Percentiles rank a stretch among this genome's conserved stretches.
phyloP scores from a whole-genome alignment of 2,888 invertebrate genomes.

The Agelastica alni region DNA sequence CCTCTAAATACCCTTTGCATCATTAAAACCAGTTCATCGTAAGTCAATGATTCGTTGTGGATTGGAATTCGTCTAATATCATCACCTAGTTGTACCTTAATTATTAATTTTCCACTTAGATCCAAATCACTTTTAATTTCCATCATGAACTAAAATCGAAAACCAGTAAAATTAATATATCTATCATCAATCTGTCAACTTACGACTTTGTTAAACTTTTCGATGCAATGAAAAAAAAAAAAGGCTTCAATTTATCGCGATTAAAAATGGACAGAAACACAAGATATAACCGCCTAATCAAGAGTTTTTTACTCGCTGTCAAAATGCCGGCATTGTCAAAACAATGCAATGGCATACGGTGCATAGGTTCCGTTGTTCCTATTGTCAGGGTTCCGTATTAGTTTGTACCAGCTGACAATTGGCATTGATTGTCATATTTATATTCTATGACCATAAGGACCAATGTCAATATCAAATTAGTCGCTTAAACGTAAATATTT shows the following conservation, averaged over 20 bases:
- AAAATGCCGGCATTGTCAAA: conserved; percentile 26
- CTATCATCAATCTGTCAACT: conserved; percentile 22
- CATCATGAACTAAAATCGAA: conserved; percentile 44
- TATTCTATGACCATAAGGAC: too few species aligned
- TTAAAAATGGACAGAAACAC: conserved; percentile 41
- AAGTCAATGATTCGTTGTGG: conserved; percentile 74
- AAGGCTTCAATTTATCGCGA: conserved; percentile 33
- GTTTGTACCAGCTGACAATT: too few species aligned
- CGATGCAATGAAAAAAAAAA: conserved; percentile 32
- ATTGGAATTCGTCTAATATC: conserved; percentile 72
- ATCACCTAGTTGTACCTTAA: conserved; percentile 65
- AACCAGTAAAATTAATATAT: conserved; percentile 9
- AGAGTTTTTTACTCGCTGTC: conserved; percentile 35
- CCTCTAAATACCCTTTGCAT: conserved; percentile 73
- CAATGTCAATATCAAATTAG: too few species aligned
- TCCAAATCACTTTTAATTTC: conserved; percentile 55
- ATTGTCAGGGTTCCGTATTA: too few species aligned
- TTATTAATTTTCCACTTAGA: conserved; percentile 60
- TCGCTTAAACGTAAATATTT: too few species aligned
- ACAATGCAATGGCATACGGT: too few species aligned
- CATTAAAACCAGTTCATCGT: conserved; percentile 71
- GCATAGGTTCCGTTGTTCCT: too few species aligned
- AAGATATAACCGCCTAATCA: conserved; percentile 32
- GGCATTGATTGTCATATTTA: too few species aligned
- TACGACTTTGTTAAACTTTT: conserved; percentile 37